A percentile compares a stretch with the other conserved stretches of the same genome.
Conservation (phyloP, 2,888 invertebrate genomes). For the Phymatocera aterrima region DNA sequence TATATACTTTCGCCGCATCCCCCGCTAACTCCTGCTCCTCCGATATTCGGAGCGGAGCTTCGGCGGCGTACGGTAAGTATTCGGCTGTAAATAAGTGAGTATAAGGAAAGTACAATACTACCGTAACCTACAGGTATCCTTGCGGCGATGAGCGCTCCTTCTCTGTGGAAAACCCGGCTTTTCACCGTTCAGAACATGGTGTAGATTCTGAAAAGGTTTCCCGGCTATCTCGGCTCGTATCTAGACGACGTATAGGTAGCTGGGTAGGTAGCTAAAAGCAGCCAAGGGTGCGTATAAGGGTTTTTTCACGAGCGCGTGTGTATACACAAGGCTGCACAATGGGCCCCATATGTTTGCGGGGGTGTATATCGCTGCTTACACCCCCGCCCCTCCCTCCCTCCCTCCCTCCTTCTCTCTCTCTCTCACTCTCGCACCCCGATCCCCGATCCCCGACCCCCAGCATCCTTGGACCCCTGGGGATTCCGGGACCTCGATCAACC, state of each 20-base stretch:
- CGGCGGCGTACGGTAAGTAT: too few relatives aligned
- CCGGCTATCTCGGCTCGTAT: constrained; percentile 66
- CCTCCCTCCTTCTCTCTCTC: constrained; percentile 52
- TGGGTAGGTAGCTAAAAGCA: too few relatives aligned
- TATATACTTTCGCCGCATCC: too few relatives aligned
- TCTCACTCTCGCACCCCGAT: too few relatives aligned
- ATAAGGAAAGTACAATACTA: too few relatives aligned
- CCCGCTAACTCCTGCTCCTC: too few relatives aligned
- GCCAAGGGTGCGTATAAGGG: constrained; percentile 56
- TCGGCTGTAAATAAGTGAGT: too few relatives aligned
- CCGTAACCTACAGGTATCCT: neutral
- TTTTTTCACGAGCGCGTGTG: constrained; percentile 20
- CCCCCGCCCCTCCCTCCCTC: constrained; percentile 45
- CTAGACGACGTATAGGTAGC: constrained; percentile 60
- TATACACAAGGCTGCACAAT: constrained; percentile 63
- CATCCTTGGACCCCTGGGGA: constrained; percentile 6
- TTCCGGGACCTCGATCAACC: constrained; percentile 57
- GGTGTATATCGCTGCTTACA: constrained; percentile 61
- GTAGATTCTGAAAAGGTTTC: constrained; percentile 65
- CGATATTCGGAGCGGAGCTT: too few relatives aligned
- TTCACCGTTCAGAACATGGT: constrained; percentile 60
- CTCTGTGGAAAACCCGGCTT: constrained; percentile 26
- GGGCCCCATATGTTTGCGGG: constrained; percentile 70
- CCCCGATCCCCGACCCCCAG: too few relatives aligned
- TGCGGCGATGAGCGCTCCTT: neutral